Conservation (phyloP, 2,888 invertebrate genomes). For the Spilosoma lubricipeda region DNA sequence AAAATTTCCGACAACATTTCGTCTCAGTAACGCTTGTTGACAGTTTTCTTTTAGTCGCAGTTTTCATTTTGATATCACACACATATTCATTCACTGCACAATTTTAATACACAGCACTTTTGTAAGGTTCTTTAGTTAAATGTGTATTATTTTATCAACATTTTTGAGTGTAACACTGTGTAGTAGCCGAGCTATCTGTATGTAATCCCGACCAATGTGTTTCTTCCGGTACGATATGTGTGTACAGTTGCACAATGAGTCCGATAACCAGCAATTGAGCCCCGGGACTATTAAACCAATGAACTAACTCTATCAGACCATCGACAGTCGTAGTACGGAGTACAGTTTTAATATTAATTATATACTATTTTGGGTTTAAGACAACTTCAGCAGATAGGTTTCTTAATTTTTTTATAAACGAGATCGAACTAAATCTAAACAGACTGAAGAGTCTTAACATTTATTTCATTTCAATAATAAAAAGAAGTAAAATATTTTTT, state of each 20-base stretch:
- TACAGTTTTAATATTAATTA: conserved; percentile 1
- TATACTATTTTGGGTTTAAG: neutral
- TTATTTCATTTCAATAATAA: neutral
- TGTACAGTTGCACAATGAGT: conserved; percentile 70
- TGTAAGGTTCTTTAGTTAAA: conserved; percentile 1
- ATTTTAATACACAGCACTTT: conserved; percentile 14
- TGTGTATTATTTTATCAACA: conserved; percentile 14
- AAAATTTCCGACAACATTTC: conserved; percentile 69
- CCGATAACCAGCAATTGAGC: conserved; percentile 80
- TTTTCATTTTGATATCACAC: conserved; percentile 44
- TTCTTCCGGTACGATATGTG: conserved; percentile 76
- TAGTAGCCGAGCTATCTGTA: conserved; percentile 64
- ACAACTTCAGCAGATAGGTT: neutral
- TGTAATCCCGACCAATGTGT: conserved; percentile 75
- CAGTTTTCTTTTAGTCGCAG: conserved; percentile 48
- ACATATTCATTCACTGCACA: conserved; percentile 35
- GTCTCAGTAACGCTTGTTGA: conserved; percentile 50
- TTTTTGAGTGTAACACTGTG: conserved; percentile 36
- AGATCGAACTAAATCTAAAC: neutral
- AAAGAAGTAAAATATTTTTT: neutral
- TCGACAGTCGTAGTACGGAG: conserved; percentile 67
- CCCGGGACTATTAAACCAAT: conserved; percentile 67
- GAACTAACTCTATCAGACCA: conserved; percentile 71
- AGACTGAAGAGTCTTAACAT: neutral
- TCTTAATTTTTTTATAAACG: neutral